phyloP scores from a whole-genome alignment of 2,113 vertebrate species.

The Callipepla californica region DNA sequence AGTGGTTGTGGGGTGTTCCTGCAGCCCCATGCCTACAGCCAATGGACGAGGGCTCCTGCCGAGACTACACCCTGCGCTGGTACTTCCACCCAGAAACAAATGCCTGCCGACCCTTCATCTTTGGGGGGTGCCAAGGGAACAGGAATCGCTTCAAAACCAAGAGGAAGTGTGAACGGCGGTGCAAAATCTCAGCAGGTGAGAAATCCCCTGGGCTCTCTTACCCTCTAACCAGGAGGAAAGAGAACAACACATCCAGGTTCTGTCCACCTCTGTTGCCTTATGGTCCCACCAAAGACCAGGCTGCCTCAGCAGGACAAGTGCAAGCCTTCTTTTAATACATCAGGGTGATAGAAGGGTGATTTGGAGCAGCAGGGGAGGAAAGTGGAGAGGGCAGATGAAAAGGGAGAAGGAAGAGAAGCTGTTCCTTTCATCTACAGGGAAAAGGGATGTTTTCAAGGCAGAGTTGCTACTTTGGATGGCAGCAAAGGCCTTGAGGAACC shows the following conservation, averaged over 20 bases:
- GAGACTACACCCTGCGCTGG: constrained; percentile 83
- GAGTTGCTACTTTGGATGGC: no score
- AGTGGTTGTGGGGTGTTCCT: neutral
- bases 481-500: neutral
- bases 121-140: constrained; percentile 87
- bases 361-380: neutral
- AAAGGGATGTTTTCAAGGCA: neutral
- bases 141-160: constrained; percentile 83
- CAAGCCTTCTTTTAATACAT: neutral
- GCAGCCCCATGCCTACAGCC: constrained; percentile 80
- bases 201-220: neutral
- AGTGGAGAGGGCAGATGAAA: neutral
- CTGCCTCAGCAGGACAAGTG: neutral
- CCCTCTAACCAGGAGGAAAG: neutral
- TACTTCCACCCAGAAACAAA: constrained; percentile 79
- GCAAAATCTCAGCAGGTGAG: constrained; percentile 58
- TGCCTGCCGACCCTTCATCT: constrained; percentile 87
- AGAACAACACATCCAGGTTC: rapidly evolving
- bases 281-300: neutral
- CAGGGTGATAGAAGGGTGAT: neutral
- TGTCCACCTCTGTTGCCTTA: rapidly evolving
- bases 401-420: neutral
- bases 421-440: neutral
- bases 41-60: constrained; percentile 86
- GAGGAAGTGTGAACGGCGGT: constrained; percentile 76